Evolutionary conservation across 1,140 invertebrate genomes (phyloP), one percentile per base, ranked within the genome.

Genomic region (Aphis gossypii): DNA sequence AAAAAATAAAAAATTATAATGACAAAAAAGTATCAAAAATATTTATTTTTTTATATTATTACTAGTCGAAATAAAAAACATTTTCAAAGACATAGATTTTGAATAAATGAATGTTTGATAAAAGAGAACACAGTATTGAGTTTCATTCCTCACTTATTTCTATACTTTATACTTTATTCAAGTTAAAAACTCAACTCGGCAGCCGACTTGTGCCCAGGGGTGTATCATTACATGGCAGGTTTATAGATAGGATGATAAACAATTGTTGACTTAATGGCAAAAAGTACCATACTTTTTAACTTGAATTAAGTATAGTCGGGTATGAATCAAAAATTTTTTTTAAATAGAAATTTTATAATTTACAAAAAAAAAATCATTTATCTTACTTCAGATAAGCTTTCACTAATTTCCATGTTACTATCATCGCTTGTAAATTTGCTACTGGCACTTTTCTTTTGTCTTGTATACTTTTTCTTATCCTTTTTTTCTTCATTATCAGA

Each of bases 371-470:
- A 4, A 20, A n/a, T n/a, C 11, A n/a, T 76, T 76, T n/a, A 4
- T 76, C 60, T 76, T 76, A 76, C 60, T 76, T 76, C 60, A 76
- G n/a, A n/a, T n/a, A 35, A 76, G 21, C 60, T 76, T 76, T 76
- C 60, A 68, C 30, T n/a, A 30, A n/a, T 68, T 68, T 68, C 30
- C 11, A n/a, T n/a, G 14, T n/a, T n/a, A 68, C 14, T 68, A 68
- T 68, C 60, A n/a, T 76, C 60, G 3, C 18, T 76, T n/a, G 30
- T 76, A n/a, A n/a, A 76, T n/a, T 76, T n/a, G 5, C n/a, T 76
- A n/a, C 30, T n/a, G 1, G 5, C 5, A 35, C 14, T 76, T 76
- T 76, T 76, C 30, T 76, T 76, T n/a, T 76, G 60, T 18, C 30
- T 14, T 14, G 18, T 76, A 18, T 18, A n/a, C 30, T 18, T 76